These are phyloP conservation scores for Camptogramma bilineatum DNA, from an alignment of 2,888 invertebrate species.

Conservation along the genomic window DNA sequence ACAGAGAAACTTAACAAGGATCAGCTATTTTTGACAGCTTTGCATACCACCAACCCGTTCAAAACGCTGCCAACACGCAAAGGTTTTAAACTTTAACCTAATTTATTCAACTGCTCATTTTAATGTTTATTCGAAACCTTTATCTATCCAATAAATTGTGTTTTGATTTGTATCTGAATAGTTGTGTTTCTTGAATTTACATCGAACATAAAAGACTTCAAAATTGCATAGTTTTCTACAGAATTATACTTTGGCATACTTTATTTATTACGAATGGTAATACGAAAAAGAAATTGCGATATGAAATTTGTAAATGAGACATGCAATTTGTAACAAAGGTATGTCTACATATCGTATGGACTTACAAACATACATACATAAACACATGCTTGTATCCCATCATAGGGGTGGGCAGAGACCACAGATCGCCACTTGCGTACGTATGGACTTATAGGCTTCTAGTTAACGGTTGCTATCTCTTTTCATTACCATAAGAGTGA, in stretches of 20 bases:
- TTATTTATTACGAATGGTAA: not conserved
- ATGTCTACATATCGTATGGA: not conserved
- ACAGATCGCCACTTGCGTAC: too few species aligned
- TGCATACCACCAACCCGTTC: constrained; percentile 77
- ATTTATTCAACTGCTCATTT: constrained; percentile 25
- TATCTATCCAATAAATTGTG: constrained; percentile 24
- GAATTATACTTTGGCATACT: not conserved
- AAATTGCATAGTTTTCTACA: not conserved
- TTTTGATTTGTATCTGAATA: constrained; percentile 19
- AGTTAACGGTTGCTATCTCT: too few species aligned
- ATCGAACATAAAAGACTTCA: not conserved
- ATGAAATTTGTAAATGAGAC: not conserved
- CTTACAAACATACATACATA: too few species aligned
- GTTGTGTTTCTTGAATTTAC: constrained; percentile 6
- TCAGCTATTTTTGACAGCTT: constrained; percentile 66
- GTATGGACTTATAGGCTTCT: too few species aligned
- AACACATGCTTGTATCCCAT: too few species aligned
- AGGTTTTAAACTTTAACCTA: constrained; percentile 58
- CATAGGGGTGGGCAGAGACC: too few species aligned
- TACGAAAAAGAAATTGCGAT: not conserved
- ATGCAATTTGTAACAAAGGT: not conserved
- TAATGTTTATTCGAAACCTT: constrained; percentile 15
- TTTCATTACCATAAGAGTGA: too few species aligned
- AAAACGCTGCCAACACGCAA: constrained; percentile 66
- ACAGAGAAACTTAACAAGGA: constrained; percentile 66